Conservation (phyloP, 2,113 vertebrate genomes). For the Tauraco erythrolophus region DNA sequence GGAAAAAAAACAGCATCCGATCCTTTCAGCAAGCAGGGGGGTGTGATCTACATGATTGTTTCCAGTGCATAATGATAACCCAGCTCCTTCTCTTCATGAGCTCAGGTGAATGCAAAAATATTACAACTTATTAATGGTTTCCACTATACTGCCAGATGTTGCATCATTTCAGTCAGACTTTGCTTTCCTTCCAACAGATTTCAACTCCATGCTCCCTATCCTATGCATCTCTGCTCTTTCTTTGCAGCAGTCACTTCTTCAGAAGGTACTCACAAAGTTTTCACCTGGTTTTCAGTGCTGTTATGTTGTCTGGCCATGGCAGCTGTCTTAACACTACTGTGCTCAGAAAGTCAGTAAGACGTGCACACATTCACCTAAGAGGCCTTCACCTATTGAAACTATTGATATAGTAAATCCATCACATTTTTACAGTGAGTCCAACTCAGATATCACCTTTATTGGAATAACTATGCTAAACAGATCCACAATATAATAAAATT, state of each 20-base stretch:
- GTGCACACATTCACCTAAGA: fast-evolving
- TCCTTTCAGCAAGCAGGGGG: background rate
- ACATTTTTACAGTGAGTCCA: background rate
- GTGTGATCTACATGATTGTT: background rate
- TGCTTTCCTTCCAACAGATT: background rate
- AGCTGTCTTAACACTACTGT: fast-evolving
- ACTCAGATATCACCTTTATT: background rate
- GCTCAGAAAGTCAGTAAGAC: background rate
- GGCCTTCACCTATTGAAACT: background rate
- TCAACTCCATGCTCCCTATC: background rate
- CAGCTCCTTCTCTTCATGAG: background rate
- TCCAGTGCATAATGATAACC: background rate
- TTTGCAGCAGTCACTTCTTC: background rate
- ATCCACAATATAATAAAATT: background rate
- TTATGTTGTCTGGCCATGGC: background rate
- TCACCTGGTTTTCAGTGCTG: background rate
- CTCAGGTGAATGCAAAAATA: background rate
- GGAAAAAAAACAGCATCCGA: background rate
- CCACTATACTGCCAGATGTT: background rate
- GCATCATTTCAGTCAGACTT: background rate
- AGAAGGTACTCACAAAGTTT: background rate
- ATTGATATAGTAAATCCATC: background rate
- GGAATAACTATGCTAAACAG: background rate
- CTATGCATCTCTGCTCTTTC: background rate
- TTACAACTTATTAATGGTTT: background rate